Percentiles rank a stretch among this genome's conserved stretches.
phyloP scores from a whole-genome alignment of 2,113 vertebrate genomes.

The Proteles cristata region DNA sequence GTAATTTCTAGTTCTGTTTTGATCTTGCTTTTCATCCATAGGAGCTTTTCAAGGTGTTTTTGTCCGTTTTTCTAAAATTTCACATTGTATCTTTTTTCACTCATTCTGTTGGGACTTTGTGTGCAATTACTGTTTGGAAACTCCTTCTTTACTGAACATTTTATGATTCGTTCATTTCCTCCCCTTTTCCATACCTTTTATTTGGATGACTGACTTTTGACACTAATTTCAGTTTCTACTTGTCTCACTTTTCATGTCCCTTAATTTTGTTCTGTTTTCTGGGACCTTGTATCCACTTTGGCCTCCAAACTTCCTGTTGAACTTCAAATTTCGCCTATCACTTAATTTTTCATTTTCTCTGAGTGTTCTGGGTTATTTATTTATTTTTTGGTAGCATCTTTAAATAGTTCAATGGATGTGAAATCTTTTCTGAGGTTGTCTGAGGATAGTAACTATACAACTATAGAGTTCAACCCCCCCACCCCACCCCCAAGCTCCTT shows the following conservation, averaged over 20 bases:
- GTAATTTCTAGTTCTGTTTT: slow-evolving; percentile 35
- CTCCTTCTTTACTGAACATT: background rate
- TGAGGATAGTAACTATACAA: background rate
- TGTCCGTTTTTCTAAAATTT: background rate
- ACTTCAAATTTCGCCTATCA: slow-evolving; percentile 11
- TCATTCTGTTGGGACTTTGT: background rate
- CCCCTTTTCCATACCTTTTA: background rate
- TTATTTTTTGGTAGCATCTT: background rate
- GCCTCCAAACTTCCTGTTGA: slow-evolving; percentile 19
- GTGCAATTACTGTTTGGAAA: background rate
- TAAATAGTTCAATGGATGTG: background rate
- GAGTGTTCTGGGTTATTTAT: background rate
- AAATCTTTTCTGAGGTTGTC: slow-evolving; percentile 34
- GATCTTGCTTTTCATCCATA: background rate
- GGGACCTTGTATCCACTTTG: slow-evolving; percentile 4
- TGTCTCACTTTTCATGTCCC: slow-evolving; percentile 46
- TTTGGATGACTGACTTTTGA: slow-evolving; percentile 54
- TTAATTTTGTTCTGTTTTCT: slow-evolving; percentile 62
- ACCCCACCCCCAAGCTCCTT: background rate
- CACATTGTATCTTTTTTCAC: background rate
- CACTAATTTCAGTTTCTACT: slow-evolving; percentile 59
- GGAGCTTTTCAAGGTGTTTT: background rate
- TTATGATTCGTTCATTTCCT: background rate
- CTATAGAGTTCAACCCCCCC: background rate
- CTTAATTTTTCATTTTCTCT: slow-evolving; percentile 45